These are phyloP conservation scores for Andricus grossulariae DNA, from an alignment of 1,140 invertebrate species.

Conservation along the genomic window DNA sequence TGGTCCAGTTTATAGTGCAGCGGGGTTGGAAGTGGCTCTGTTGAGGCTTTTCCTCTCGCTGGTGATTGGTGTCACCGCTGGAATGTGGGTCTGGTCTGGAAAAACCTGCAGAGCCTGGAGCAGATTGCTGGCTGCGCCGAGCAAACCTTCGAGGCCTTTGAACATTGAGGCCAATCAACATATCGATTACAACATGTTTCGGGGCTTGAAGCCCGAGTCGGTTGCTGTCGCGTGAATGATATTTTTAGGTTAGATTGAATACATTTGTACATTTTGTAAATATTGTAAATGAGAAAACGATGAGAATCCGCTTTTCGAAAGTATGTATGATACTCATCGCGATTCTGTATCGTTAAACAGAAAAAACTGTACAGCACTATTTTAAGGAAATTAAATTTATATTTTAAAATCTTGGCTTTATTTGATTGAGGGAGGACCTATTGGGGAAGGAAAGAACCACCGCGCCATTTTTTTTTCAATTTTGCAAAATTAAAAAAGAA, in stretches of 20 bases:
- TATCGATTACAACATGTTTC: conserved; percentile 12
- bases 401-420: no score
- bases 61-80: conserved; percentile 88
- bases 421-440: no score
- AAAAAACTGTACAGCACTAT: no score
- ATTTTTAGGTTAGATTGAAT: not conserved
- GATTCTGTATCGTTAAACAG: no score
- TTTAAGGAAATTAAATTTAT: no score
- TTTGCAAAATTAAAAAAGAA: no score
- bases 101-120: conserved; percentile 91
- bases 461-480: no score
- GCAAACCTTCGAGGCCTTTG: conserved; percentile 60
- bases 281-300: conserved; percentile 2
- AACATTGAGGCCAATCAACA: conserved; percentile 1
- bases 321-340: no score
- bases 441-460: no score
- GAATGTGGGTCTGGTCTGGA: conserved; percentile 93
- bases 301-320: no score
- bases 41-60: conserved; percentile 86
- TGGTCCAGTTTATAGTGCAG: conserved; percentile 67
- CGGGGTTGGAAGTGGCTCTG: conserved; percentile 79
- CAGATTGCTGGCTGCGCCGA: conserved; percentile 73
- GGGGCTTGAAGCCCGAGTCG: not conserved
- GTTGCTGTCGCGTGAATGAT: conserved; percentile 11
- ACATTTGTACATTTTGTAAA: conserved; percentile 29